Percentiles rank a stretch among this genome's conserved stretches.
phyloP scores from a whole-genome alignment of 2,113 vertebrate species.

The Chaenogobius annularis region DNA sequence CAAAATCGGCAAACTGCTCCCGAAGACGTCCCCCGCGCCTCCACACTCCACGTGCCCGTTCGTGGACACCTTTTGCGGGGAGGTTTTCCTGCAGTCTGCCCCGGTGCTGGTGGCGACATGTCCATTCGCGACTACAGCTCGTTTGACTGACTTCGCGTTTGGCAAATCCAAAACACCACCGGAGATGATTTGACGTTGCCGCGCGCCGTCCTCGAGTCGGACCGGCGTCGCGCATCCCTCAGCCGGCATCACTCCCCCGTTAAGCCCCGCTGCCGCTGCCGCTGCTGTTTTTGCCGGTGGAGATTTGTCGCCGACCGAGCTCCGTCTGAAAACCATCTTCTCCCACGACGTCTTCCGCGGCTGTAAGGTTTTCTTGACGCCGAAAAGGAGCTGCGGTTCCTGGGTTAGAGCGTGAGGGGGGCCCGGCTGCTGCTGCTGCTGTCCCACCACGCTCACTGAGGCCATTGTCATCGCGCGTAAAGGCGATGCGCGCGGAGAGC shows the following conservation, averaged over 20 bases:
- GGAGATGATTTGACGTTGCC: neutral
- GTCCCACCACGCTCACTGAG: conserved; percentile 74
- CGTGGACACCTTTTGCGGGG: neutral
- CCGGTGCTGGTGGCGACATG: neutral
- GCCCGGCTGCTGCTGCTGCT: conserved; percentile 45
- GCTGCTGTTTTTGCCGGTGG: neutral
- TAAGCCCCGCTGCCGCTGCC: conserved; percentile 10
- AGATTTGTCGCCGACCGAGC: conserved; percentile 24
- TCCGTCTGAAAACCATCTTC: conserved; percentile 57
- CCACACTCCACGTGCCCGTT: conserved; percentile 9
- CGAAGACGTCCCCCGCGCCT: neutral
- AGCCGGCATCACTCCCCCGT: conserved; percentile 17
- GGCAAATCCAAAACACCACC: neutral
- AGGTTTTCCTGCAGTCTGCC: neutral
- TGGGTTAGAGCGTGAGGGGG: conserved; percentile 66
- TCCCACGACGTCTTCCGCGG: conserved; percentile 57
- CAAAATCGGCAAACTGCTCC: conserved; percentile 35
- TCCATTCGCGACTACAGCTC: conserved; percentile 14
- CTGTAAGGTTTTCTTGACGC: conserved; percentile 57
- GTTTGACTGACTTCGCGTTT: conserved; percentile 37
- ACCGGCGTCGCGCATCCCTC: conserved; percentile 44
- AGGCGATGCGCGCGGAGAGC: neutral
- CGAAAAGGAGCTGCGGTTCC: conserved; percentile 70
- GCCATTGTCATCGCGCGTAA: conserved; percentile 73
- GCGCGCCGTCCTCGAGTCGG: conserved; percentile 6